A percentile compares a stretch with the other conserved stretches of the same genome.
phyloP scores from a whole-genome alignment of 2,113 vertebrate genomes.

The Corythaixoides concolor region DNA sequence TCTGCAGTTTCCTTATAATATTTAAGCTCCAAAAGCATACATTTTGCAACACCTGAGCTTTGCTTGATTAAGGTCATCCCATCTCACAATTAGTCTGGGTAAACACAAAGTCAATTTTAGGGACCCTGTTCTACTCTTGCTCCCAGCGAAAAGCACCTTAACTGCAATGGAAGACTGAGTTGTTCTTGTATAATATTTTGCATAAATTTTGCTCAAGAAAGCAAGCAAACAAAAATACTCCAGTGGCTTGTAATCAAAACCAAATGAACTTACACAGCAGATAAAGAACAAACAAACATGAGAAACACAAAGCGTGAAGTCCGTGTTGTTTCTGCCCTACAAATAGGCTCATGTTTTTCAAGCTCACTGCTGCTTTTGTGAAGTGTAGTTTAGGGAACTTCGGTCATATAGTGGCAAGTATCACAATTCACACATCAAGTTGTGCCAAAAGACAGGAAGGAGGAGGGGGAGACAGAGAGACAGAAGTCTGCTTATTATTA shows the following conservation, averaged over 20 bases:
- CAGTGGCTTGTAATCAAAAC: not conserved
- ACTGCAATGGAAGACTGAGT: not conserved
- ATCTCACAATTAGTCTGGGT: not conserved
- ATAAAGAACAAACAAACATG: not conserved
- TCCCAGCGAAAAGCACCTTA: not conserved
- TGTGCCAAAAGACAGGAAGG: conserved; percentile 4
- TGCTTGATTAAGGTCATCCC: not conserved
- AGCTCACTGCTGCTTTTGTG: conserved; percentile 10
- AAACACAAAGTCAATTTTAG: not conserved
- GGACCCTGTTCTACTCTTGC: not conserved
- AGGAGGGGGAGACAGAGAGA: not conserved
- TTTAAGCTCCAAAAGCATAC: not conserved
- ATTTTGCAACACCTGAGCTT: not conserved
- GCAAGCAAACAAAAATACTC: not conserved
- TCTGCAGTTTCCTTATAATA: not conserved
- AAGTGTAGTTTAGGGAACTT: not conserved
- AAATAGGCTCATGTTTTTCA: not conserved
- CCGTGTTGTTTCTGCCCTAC: not conserved
- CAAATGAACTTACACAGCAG: not conserved
- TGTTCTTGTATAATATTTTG: not conserved
- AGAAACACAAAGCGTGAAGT: not conserved
- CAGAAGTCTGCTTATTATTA: not conserved
- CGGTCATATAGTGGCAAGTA: not conserved
- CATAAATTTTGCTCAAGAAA: not conserved
- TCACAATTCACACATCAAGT: not conserved